Evolutionary conservation across 1,140 invertebrate species (phyloP).

Genomic region (Gonioctena quinquepunctata): DNA sequence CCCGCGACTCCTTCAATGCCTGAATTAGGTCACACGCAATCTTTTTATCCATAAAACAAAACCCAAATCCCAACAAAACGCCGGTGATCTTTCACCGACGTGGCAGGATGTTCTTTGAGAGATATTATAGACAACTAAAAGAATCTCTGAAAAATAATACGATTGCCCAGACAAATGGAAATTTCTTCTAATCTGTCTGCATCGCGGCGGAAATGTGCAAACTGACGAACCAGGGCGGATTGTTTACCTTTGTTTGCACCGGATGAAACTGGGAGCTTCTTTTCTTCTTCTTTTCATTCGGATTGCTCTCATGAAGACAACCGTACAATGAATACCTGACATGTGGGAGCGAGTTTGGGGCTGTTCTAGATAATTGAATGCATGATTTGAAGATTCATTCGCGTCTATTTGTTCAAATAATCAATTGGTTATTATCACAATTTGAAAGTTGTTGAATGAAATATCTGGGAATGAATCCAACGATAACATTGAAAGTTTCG

Average conservation of each 20-base stretch:
- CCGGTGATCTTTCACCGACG: neutral
- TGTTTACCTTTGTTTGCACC: slow-evolving; percentile 24
- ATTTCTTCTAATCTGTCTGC: slow-evolving; percentile 26
- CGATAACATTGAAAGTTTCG: no score
- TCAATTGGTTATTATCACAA: no score
- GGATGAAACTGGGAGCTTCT: slow-evolving; percentile 17
- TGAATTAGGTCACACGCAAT: neutral
- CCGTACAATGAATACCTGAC: neutral
- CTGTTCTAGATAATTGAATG: neutral
- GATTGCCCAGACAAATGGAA: slow-evolving; percentile 17
- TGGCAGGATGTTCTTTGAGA: slow-evolving; percentile 33
- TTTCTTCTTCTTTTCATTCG: slow-evolving; percentile 4
- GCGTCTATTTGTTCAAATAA: no score
- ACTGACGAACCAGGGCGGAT: slow-evolving; percentile 32
- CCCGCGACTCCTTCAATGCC: no score
- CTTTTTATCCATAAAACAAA: neutral
- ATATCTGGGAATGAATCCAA: no score
- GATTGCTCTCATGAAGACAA: neutral
- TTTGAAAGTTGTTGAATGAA: no score
- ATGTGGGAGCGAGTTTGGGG: neutral
- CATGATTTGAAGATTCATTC: no score
- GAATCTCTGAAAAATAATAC: slow-evolving; percentile 36
- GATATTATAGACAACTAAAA: slow-evolving; percentile 32
- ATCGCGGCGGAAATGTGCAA: slow-evolving; percentile 30
- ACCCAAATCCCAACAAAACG: neutral